Percentiles rank a stretch among this genome's conserved stretches.
Evolutionary conservation across 2,797 vertebrate genomes (phyloP).

Genomic region (Miichthys miiuy): DNA sequence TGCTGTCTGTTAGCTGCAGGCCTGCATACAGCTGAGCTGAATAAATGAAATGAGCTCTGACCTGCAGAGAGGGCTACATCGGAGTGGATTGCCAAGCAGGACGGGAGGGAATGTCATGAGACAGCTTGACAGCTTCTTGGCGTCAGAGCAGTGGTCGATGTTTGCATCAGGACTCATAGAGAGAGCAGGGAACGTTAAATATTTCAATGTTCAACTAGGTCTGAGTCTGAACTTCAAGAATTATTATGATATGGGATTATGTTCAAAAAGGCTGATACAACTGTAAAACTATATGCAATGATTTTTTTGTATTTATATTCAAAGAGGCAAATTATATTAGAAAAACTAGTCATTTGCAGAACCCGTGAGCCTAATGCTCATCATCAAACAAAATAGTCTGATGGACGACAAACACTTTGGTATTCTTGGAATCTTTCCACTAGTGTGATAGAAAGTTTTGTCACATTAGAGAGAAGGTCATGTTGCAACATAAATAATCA

Average conservation of each 20-base stretch:
- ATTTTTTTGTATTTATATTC: not conserved
- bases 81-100: slow-evolving; percentile 19
- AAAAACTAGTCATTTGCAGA: too few species aligned
- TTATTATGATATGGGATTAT: not conserved
- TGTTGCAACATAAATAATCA: too few species aligned
- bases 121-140: slow-evolving; percentile 45
- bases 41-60: slow-evolving; percentile 31
- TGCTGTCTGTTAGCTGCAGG: not conserved
- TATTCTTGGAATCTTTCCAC: too few species aligned
- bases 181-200: slow-evolving; percentile 16
- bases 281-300: too few species aligned
- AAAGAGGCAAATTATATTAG: not conserved
- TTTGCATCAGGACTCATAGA: not conserved
- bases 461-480: too few species aligned
- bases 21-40: slow-evolving; percentile 2
- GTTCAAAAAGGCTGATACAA: not conserved
- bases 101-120: slow-evolving; percentile 34
- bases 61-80: slow-evolving; percentile 22
- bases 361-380: too few species aligned
- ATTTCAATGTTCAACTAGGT: not conserved
- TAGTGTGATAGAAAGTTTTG: too few species aligned
- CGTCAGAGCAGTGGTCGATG: slow-evolving; percentile 4
- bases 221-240: not conserved
- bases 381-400: too few species aligned
- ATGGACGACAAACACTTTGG: too few species aligned